Base-by-base conservation (phyloP, 2,888 invertebrate species). In the Drosophila formosana region DNA sequence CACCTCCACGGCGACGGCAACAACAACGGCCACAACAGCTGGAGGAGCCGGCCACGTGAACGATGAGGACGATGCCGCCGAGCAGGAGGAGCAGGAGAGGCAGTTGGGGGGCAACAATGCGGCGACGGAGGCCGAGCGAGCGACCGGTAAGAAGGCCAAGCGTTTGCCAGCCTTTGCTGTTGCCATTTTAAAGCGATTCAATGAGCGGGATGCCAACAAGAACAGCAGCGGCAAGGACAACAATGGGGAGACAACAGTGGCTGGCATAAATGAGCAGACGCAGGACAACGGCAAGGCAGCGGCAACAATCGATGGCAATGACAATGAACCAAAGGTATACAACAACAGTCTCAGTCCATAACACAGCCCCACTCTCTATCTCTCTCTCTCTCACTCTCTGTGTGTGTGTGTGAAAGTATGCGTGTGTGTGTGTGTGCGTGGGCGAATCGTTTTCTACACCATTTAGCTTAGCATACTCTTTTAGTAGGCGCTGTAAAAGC, bases 1-100 rank as follows among this genome's bases (percentile, higher is more conserved):
- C 63, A 91, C 87, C 62, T 90, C 90, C 46, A 90, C 91, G 28
- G 82, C 90, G 13, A 84, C 85, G 58, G 89, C 79, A 52, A 88
- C 90, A 62, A 81, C 89, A 64, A 88, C 90, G 49, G 78, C 83
- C 58, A 83, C 85, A 52, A 75, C 80, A 94, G 89, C 94, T 94
- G 80, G 94, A 94, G 79, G 72, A 52, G 52, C 76, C 53, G 71
- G 50, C 30, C 46, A 13, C 11, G 18, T 2, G 1, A 18, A 18
- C 18, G 18, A 18, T 18, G 18, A 18, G 18, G 57, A 78, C 82
- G 94, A 94, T 89, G 94, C 85, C 94, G 94, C 90, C 60, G 76
- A 66, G n/a, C n/a, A n/a, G 66, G 83, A 84, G 74, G 82, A 83
- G 3, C 32, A n/a, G 9, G 23, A 5, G 1, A 63, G 47, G 43